Evolutionary conservation across 2,797 vertebrate genomes (phyloP).

Genomic region (Cephalopachus bancanus): DNA sequence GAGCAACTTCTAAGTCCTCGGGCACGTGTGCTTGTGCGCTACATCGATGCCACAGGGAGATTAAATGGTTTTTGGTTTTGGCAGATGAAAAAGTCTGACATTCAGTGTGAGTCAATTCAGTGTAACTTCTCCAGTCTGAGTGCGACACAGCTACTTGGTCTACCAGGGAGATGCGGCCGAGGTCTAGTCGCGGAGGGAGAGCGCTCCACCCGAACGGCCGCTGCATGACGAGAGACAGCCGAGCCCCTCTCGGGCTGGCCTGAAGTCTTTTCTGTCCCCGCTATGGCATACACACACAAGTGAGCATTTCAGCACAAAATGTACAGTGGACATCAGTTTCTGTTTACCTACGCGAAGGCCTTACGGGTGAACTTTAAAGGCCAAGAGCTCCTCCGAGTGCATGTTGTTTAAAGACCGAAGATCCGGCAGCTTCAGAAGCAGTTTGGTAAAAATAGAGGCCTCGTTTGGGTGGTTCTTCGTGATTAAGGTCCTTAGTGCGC

Average conservation of each 20-base stretch:
- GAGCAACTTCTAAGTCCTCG: conserved; percentile 76
- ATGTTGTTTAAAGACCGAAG: conserved; percentile 99
- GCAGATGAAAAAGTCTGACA: conserved; percentile 84
- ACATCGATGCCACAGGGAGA: conserved; percentile 83
- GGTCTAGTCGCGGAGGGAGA: conserved; percentile 61
- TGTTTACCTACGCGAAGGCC: conserved; percentile 84
- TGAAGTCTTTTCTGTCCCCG: conserved; percentile 79
- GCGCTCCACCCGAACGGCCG: conserved; percentile 84
- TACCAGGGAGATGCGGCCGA: neutral
- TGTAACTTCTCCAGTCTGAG: conserved; percentile 80
- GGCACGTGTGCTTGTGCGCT: conserved; percentile 65
- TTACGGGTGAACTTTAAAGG: conserved; percentile 97
- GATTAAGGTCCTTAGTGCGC: conserved; percentile 96
- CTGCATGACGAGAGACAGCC: conserved; percentile 82
- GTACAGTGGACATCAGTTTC: conserved; percentile 84
- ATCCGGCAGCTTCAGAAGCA: conserved; percentile 97
- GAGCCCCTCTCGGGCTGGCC: conserved; percentile 74
- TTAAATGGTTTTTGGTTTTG: conserved; percentile 83
- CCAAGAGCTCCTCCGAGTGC: conserved; percentile 99
- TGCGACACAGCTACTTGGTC: conserved; percentile 79
- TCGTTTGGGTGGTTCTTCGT: conserved; percentile 97
- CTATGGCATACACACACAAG: conserved; percentile 86
- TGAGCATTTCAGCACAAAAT: conserved; percentile 87
- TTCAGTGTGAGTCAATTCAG: conserved; percentile 82
- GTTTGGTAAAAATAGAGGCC: conserved; percentile 97